Evolutionary conservation across 2,888 invertebrate species (phyloP).

Genomic region (Philhelius pedissequus): DNA sequence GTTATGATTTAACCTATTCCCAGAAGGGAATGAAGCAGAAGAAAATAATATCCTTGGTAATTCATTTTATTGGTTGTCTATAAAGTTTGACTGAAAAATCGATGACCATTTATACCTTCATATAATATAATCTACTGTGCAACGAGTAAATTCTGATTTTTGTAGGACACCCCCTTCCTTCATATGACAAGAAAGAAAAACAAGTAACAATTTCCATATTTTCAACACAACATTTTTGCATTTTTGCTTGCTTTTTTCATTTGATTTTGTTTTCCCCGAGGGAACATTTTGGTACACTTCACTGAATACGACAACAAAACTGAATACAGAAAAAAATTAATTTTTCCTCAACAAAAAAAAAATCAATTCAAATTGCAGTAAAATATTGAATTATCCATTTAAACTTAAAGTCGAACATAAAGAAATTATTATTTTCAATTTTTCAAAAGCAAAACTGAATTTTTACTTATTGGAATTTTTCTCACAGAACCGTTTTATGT

Average conservation of each 20-base stretch:
- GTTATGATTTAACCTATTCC: constrained; percentile 23
- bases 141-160: constrained; percentile 35
- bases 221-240: constrained; percentile 13
- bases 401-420: neutral
- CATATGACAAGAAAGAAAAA: neutral
- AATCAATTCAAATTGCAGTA: neutral
- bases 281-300: constrained; percentile 53
- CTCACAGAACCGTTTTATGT: constrained; percentile 49
- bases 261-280: constrained; percentile 12
- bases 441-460: neutral
- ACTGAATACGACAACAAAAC: constrained; percentile 45
- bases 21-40: neutral
- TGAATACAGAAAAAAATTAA: constrained; percentile 31
- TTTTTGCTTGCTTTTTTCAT: neutral
- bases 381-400: neutral
- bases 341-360: neutral
- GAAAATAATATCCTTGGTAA: neutral
- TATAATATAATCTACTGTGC: constrained; percentile 32
- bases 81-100: constrained; percentile 58
- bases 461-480: neutral
- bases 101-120: constrained; percentile 26
- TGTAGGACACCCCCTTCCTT: constrained; percentile 15
- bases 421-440: neutral
- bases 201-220: constrained; percentile 37
- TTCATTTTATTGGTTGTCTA: constrained; percentile 28